Conservation (phyloP, 1,140 invertebrate genomes). For the Drosophila takahashii region DNA sequence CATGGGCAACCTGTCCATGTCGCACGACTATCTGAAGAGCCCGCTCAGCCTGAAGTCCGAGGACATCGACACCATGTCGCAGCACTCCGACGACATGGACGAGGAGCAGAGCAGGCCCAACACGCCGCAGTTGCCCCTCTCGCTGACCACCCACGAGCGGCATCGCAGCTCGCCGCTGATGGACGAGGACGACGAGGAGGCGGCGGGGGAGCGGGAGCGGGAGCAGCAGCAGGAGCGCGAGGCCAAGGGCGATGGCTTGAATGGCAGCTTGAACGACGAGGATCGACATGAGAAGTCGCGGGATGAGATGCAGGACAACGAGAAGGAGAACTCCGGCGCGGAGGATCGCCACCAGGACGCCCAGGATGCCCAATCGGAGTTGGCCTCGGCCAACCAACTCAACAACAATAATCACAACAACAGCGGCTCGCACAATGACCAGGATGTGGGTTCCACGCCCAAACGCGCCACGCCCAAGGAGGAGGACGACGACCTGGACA, state of each 20-base stretch:
- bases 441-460: slow-evolving; percentile 42
- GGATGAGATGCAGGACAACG: slow-evolving; percentile 29
- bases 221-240: slow-evolving; percentile 40
- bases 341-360: slow-evolving; percentile 33
- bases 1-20: slow-evolving; percentile 77
- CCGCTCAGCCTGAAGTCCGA: slow-evolving; percentile 83
- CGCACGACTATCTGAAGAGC: slow-evolving; percentile 84
- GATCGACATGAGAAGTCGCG: slow-evolving; percentile 53
- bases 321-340: slow-evolving; percentile 46
- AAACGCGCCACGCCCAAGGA: slow-evolving; percentile 81
- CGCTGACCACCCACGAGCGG: slow-evolving; percentile 81
- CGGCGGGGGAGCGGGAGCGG: slow-evolving; percentile 20
- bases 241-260: slow-evolving; percentile 48
- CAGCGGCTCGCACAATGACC: slow-evolving; percentile 21
- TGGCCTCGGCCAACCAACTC: slow-evolving; percentile 11
- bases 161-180: slow-evolving; percentile 72
- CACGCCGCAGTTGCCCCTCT: slow-evolving; percentile 80
- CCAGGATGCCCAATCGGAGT: slow-evolving; percentile 17
- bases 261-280: slow-evolving; percentile 46
- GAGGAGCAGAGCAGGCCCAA: slow-evolving; percentile 75
- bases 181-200: slow-evolving; percentile 60
- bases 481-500: slow-evolving; percentile 84
- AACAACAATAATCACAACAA: slow-evolving; percentile 86
- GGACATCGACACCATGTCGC: slow-evolving; percentile 84
- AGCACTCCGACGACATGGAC: slow-evolving; percentile 84